Evolutionary conservation across 2,797 vertebrate genomes (phyloP).

Genomic region (Eurystomus glaucurus): DNA sequence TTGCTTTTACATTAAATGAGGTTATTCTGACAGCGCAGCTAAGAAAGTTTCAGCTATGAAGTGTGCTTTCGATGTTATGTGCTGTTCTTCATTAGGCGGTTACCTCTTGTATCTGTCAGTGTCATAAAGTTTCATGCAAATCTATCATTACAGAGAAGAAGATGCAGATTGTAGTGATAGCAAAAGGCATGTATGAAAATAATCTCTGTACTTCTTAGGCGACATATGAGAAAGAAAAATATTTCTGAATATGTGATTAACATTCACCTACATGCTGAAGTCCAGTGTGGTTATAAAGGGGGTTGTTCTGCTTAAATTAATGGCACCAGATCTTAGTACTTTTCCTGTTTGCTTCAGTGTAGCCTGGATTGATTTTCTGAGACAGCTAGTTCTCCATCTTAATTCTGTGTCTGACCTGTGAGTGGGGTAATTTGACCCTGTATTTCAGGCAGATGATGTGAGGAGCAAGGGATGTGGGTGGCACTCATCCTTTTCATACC

Average conservation of each 20-base stretch:
- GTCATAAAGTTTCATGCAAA: background rate
- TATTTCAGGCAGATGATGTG: background rate
- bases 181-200: background rate
- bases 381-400: background rate
- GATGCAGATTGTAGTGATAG: background rate
- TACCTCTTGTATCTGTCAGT: background rate
- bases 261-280: background rate
- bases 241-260: background rate
- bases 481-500: background rate
- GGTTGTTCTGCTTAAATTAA: background rate
- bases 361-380: background rate
- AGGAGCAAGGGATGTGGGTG: background rate
- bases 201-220: background rate
- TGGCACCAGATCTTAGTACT: background rate
- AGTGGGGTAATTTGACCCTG: background rate
- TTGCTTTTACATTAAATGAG: background rate
- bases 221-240: background rate
- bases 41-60: background rate
- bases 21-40: background rate
- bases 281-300: background rate
- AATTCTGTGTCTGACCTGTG: background rate
- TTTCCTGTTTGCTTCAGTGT: background rate
- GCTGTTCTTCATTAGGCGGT: background rate
- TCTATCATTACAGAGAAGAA: background rate
- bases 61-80: background rate